These are phyloP conservation scores for Sycophila sp. DNA, from an alignment of 1,140 invertebrate species.

Conservation along the genomic window DNA sequence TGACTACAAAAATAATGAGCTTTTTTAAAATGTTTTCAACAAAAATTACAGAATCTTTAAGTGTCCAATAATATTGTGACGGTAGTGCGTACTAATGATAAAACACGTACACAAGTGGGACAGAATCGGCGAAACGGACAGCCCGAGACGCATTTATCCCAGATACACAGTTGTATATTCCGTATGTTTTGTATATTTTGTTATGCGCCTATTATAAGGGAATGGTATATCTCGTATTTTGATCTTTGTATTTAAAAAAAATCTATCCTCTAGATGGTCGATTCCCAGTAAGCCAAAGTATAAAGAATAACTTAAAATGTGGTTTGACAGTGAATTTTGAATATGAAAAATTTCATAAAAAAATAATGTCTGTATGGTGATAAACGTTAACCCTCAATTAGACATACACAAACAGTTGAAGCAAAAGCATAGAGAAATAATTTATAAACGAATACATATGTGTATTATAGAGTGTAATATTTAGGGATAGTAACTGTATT, in stretches of 20 bases:
- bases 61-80: constrained; percentile 18
- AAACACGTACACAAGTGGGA: neutral
- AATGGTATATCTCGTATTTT: constrained; percentile 43
- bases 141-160: constrained; percentile 43
- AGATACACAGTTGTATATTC: constrained; percentile 47
- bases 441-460: constrained; percentile 3
- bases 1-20: too few species aligned
- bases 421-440: constrained; percentile 9
- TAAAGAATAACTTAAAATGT: constrained; percentile 36
- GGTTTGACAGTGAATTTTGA: constrained; percentile 20
- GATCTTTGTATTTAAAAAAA: constrained; percentile 42
- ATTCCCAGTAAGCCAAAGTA: constrained; percentile 44
- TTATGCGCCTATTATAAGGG: constrained; percentile 45
- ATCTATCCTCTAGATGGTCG: constrained; percentile 41
- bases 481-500: constrained; percentile 8
- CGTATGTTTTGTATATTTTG: constrained; percentile 53
- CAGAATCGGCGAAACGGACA: constrained; percentile 17
- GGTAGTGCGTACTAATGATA: neutral
- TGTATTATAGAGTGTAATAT: neutral
- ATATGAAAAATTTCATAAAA: constrained; percentile 13
- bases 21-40: neutral
- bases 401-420: constrained; percentile 5
- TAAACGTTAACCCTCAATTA: constrained; percentile 27
- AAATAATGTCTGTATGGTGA: constrained; percentile 28
- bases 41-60: constrained; percentile 22